Evolutionary conservation across 2,797 vertebrate species (phyloP).

Genomic region (Gobio occitaniae): DNA sequence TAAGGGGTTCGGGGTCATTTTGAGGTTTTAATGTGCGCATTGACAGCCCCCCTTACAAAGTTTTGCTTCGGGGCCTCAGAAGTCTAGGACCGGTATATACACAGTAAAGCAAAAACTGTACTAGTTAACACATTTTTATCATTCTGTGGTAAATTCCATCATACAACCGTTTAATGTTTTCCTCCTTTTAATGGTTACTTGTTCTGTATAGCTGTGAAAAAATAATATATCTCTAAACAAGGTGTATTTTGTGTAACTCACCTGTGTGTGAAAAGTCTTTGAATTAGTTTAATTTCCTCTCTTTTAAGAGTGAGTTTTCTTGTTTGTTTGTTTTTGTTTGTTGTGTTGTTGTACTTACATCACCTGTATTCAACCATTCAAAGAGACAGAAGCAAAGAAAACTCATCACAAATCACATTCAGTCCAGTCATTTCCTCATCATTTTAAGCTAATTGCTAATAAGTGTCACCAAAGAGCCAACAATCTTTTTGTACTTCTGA

Average conservation of each 20-base stretch:
- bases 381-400: slow-evolving; percentile 10
- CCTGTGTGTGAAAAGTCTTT: slow-evolving; percentile 16
- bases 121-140: not conserved
- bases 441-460: slow-evolving; percentile 15
- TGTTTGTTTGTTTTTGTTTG: slow-evolving; percentile 11
- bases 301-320: slow-evolving; percentile 22
- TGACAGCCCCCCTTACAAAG: too few relatives aligned
- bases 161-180: not conserved
- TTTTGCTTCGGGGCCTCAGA: too few relatives aligned
- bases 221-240: not conserved
- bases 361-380: slow-evolving; percentile 2
- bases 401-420: not conserved
- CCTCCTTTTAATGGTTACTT: not conserved
- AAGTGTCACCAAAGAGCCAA: slow-evolving; percentile 6
- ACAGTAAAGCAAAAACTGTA: not conserved
- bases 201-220: not conserved
- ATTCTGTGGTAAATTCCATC: not conserved
- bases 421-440: slow-evolving; percentile 9
- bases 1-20: too few relatives aligned
- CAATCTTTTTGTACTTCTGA: not conserved
- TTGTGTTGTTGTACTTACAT: slow-evolving; percentile 4
- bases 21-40: too few relatives aligned
- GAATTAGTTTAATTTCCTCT: not conserved
- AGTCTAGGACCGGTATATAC: not conserved
- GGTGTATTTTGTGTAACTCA: not conserved